Conservation (phyloP, 2,888 invertebrate genomes). For the Temnothorax rugatulus region DNA sequence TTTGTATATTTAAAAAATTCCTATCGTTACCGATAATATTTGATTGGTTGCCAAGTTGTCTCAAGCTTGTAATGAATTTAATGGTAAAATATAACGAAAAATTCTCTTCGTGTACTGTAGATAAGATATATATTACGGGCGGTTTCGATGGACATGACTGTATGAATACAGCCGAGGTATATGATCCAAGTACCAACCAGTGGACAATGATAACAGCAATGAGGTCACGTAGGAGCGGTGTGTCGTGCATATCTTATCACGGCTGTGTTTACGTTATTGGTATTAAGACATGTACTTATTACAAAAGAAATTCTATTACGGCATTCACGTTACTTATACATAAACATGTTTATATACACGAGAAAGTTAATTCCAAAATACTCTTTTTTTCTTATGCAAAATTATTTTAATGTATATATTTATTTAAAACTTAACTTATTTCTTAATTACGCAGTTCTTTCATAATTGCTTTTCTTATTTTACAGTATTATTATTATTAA, state of each 20-base stretch:
- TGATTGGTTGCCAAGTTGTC: too few species aligned
- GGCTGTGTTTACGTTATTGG: constrained; percentile 90
- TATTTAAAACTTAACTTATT: not conserved
- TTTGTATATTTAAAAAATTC: too few species aligned
- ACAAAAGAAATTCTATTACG: not conserved
- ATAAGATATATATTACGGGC: constrained; percentile 93
- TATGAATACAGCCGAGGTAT: constrained; percentile 94
- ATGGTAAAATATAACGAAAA: too few species aligned
- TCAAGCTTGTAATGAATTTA: too few species aligned
- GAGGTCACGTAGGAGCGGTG: constrained; percentile 96
- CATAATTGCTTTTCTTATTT: not conserved
- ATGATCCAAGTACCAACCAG: constrained; percentile 92
- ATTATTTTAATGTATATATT: not conserved
- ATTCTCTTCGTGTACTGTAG: constrained; percentile 83
- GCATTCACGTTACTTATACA: not conserved
- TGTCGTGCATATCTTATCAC: constrained; percentile 95
- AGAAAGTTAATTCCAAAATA: not conserved
- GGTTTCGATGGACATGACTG: constrained; percentile 97
- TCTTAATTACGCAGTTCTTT: not conserved
- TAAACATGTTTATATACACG: not conserved
- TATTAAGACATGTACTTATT: constrained; percentile 65
- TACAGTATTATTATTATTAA: not conserved
- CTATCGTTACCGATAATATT: too few species aligned
- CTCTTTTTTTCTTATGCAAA: not conserved
- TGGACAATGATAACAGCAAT: constrained; percentile 94